Evolutionary conservation across 1,140 invertebrate species (phyloP).

Genomic region (Sycophila sp.): DNA sequence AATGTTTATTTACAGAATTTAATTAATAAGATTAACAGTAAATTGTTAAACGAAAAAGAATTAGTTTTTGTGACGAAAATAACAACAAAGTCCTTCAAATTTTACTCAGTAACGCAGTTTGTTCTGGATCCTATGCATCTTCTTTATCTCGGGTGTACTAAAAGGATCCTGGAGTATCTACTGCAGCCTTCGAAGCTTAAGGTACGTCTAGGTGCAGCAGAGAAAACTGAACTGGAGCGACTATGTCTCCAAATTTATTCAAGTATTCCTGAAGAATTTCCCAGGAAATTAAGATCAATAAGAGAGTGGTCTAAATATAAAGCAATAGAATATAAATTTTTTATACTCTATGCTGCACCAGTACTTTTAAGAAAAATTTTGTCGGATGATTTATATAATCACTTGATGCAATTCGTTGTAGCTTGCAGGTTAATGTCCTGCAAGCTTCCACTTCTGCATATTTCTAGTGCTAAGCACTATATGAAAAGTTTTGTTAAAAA

Average conservation of each 20-base stretch:
- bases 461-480: conserved; percentile 28
- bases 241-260: background rate
- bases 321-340: conserved; percentile 38
- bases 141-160: too few species aligned
- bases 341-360: conserved; percentile 39
- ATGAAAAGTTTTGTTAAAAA: conserved; percentile 37
- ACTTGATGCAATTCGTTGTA: background rate
- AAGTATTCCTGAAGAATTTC: conserved; percentile 42
- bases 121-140: too few species aligned
- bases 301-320: conserved; percentile 36
- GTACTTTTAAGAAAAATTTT: conserved; percentile 38
- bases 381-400: conserved; percentile 20
- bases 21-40: too few species aligned
- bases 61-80: too few species aligned
- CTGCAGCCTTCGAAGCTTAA: too few species aligned
- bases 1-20: too few species aligned
- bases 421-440: background rate
- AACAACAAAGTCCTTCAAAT: too few species aligned
- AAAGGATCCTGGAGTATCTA: too few species aligned
- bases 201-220: background rate
- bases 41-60: too few species aligned
- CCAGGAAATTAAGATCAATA: conserved; percentile 38
- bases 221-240: background rate
- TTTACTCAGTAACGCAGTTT: too few species aligned
- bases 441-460: conserved; percentile 14